A percentile compares a stretch with the other conserved stretches of the same genome.
Conservation (phyloP, 2,797 vertebrate genomes). For the Cossypha niveicapilla region DNA sequence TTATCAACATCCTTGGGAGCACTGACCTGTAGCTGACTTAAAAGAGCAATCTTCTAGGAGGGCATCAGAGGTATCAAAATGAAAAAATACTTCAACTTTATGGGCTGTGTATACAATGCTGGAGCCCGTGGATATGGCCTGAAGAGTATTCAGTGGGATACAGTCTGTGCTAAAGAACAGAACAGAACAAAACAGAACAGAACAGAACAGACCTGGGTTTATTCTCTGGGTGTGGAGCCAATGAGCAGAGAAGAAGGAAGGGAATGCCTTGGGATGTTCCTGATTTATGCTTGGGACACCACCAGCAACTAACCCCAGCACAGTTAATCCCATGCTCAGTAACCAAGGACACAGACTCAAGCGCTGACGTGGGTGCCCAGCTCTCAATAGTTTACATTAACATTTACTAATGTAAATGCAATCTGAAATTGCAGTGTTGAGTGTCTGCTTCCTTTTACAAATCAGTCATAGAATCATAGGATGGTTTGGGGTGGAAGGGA, state of each 20-base stretch:
- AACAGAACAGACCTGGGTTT: neutral
- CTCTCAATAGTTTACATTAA: neutral
- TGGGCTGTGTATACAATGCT: neutral
- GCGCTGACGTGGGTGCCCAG: fast-evolving
- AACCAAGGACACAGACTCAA: neutral
- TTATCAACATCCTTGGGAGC: neutral
- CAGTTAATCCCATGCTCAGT: neutral
- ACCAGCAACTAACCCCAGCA: neutral
- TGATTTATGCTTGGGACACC: neutral
- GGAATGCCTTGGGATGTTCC: neutral
- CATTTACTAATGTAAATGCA: neutral
- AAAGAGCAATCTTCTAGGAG: neutral
- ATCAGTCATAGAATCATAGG: neutral
- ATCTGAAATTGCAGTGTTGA: neutral
- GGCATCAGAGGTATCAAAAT: neutral
- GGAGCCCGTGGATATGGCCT: neutral
- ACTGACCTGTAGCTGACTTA: neutral
- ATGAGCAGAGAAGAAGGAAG: neutral
- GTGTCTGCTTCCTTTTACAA: neutral
- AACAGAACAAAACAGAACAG: neutral
- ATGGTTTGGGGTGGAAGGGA: neutral
- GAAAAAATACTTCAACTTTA: neutral
- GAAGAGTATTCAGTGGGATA: neutral
- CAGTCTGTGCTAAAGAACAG: neutral
- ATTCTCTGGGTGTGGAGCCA: neutral